Evolutionary conservation across 2,888 invertebrate genomes (phyloP).

Genomic region (Zeuzera pyrina): DNA sequence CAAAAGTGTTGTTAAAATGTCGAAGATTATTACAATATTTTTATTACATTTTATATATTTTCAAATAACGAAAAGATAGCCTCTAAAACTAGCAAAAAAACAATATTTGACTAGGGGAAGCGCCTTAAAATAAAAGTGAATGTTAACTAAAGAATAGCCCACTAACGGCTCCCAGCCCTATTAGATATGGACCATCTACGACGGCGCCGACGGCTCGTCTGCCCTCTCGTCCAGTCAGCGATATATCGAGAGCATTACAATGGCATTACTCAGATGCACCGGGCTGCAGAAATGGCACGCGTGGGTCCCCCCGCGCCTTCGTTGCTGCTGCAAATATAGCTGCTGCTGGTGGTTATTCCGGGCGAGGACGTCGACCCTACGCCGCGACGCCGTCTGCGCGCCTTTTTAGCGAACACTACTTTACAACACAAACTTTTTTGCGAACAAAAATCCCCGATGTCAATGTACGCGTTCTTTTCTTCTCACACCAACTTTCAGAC

Average conservation of each 20-base stretch:
- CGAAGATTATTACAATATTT: too few species aligned
- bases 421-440: conserved; percentile 60
- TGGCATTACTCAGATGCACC: conserved; percentile 72
- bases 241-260: conserved; percentile 70
- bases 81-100: too few species aligned
- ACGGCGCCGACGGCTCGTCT: conserved; percentile 28
- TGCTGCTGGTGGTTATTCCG: conserved; percentile 68
- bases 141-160: not conserved
- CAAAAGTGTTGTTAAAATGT: too few species aligned
- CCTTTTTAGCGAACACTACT: conserved; percentile 66
- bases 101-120: too few species aligned
- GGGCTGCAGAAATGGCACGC: conserved; percentile 73
- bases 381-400: conserved; percentile 72
- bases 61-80: too few species aligned
- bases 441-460: conserved; percentile 55
- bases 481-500: not conserved
- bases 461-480: conserved; percentile 36
- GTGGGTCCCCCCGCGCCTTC: conserved; percentile 40
- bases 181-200: not conserved
- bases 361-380: conserved; percentile 70
- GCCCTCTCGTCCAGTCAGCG: conserved; percentile 41
- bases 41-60: too few species aligned
- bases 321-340: conserved; percentile 67
- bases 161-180: not conserved
- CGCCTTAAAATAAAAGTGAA: too few species aligned